Conservation (phyloP, 2,113 vertebrate species). For the Muscicapa adusta region DNA sequence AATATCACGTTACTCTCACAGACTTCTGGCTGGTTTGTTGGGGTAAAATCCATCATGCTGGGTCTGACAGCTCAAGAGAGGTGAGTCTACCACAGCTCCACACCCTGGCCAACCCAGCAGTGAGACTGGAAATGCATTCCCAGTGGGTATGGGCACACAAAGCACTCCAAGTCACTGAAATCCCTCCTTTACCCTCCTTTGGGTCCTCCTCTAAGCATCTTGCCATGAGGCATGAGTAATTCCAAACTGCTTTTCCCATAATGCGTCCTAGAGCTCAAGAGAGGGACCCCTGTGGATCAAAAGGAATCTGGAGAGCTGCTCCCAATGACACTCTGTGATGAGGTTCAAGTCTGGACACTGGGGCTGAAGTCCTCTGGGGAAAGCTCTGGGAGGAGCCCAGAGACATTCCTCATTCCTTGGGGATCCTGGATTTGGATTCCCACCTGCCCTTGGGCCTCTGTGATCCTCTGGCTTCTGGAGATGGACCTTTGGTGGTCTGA, state of each 20-base stretch:
- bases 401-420: background rate
- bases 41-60: background rate
- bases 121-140: background rate
- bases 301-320: background rate
- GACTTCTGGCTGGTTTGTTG: background rate
- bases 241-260: background rate
- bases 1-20: background rate
- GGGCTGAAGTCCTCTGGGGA: background rate
- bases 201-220: background rate
- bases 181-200: background rate
- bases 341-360: background rate
- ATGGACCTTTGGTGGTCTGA: background rate
- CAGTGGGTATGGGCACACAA: background rate
- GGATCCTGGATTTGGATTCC: background rate
- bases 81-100: background rate
- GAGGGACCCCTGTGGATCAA: background rate
- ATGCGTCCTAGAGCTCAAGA: background rate
- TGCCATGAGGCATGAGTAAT: rapidly evolving
- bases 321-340: background rate
- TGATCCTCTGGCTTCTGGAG: background rate
- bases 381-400: background rate
- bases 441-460: background rate
- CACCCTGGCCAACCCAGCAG: background rate
- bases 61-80: background rate
- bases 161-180: background rate